phyloP scores from a whole-genome alignment of 2,797 vertebrate species.

The Discoglossus pictus region DNA sequence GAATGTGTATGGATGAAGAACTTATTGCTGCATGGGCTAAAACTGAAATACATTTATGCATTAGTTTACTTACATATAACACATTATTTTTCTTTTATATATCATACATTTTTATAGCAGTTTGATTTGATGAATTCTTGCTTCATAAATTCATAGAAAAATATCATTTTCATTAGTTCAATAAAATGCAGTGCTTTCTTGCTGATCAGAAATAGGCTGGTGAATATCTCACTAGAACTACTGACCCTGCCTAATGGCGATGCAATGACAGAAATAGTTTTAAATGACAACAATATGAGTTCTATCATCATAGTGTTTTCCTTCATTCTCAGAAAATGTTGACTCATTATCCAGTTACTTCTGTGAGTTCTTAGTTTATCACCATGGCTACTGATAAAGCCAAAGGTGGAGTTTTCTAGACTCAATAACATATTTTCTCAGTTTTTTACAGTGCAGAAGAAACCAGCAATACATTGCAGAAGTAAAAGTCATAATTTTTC shows the following conservation, averaged over 20 bases:
- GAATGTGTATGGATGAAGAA: neutral
- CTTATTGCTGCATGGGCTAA: no score
- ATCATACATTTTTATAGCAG: no score
- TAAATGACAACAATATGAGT: constrained; percentile 1
- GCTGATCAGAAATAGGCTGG: neutral
- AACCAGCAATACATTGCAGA: no score
- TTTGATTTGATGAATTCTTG: no score
- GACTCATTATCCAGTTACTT: neutral
- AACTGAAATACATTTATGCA: no score
- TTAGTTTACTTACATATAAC: no score
- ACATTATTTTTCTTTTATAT: no score
- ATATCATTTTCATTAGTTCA: neutral
- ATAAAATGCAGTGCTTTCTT: neutral
- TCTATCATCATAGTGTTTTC: neutral
- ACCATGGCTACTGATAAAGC: constrained; percentile 1
- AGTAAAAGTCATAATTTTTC: neutral
- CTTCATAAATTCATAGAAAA: neutral
- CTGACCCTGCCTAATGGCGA: neutral
- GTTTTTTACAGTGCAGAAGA: neutral
- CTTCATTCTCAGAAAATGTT: neutral
- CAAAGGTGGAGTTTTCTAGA: neutral
- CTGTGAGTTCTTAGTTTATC: neutral
- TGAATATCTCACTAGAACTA: neutral
- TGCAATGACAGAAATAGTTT: neutral
- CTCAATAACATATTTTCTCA: neutral